Base-by-base conservation (phyloP, 92 coral and sea anemone genomes). In the Isaurus tuberculatus region DNA sequence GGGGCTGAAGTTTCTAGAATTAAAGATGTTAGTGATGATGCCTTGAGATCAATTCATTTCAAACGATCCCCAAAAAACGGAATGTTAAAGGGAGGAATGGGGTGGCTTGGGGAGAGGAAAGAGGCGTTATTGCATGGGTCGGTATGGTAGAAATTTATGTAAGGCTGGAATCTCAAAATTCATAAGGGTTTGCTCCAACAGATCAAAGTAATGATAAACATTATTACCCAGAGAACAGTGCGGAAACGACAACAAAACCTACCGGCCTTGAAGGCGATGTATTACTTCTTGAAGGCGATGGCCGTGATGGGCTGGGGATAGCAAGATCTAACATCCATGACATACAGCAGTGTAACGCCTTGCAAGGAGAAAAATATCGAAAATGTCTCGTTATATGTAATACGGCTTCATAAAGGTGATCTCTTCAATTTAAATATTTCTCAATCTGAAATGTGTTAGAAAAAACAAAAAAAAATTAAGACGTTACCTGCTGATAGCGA, bases 281-380 rank as follows among this genome's bases (percentile, higher is more conserved):
- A 22, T 23, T 75, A 31, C 9, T 31, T 32, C 65, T 75, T 32
- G 81, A 15, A n/a, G 81, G 61, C 6, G 85, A 51, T 17, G 77
- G 46, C 30, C 86, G 80, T 0, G 68, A 58, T n/a, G 86, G 86
- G 31, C 91, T 87, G 73, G 99, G 99, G 51, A 96, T 94, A 23
- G 99, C 98, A 34, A 96, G 91, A 57, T 96, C 99, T 14, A 96
- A 90, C 83, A 96, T 96, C 94, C 97, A 92, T 25, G 99, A 92
- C 92, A 96, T 89, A 40, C 98, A 96, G 75, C 98, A 94, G 74
- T 94, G 99, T 75, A 96, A 89, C 13, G 99, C 96, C 99, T 96
- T 86, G 34, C 20, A 53, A 20, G 34, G 65, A 73, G 17, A 44
- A 63, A 64, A n/a, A 79, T 51, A 75, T 13, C 17, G 55, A 0